phyloP scores from a whole-genome alignment of 2,797 vertebrate genomes.

The Glyptemys insculpta region DNA sequence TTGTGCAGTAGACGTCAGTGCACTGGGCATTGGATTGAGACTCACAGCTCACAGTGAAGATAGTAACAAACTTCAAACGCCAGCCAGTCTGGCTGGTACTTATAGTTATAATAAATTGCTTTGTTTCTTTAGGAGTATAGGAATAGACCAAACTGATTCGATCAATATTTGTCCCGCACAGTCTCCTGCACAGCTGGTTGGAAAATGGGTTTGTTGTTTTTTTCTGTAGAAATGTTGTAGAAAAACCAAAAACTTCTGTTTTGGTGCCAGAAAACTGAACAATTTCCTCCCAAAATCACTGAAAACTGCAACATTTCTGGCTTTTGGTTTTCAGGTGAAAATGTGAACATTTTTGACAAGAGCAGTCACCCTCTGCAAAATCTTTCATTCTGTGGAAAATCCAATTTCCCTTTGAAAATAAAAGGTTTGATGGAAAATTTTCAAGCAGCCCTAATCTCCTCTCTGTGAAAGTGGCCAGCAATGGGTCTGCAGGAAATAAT shows the following conservation, averaged over 20 bases:
- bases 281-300: background rate
- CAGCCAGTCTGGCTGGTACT: background rate
- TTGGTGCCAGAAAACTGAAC: background rate
- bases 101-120: background rate
- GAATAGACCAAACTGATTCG: background rate
- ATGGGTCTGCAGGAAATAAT: background rate
- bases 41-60: background rate
- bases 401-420: background rate
- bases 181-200: background rate
- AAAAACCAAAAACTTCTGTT: background rate
- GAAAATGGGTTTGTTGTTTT: background rate
- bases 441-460: background rate
- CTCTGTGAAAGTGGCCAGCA: background rate
- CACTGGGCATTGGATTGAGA: background rate
- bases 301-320: background rate
- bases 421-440: background rate
- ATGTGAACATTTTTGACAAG: background rate
- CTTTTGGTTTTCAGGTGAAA: background rate
- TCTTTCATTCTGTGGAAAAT: background rate
- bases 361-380: background rate
- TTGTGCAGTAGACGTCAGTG: background rate
- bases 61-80: background rate
- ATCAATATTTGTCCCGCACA: background rate
- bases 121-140: background rate
- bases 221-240: background rate